Conservation (phyloP, 2,888 invertebrate genomes). For the Dusona sp. region DNA sequence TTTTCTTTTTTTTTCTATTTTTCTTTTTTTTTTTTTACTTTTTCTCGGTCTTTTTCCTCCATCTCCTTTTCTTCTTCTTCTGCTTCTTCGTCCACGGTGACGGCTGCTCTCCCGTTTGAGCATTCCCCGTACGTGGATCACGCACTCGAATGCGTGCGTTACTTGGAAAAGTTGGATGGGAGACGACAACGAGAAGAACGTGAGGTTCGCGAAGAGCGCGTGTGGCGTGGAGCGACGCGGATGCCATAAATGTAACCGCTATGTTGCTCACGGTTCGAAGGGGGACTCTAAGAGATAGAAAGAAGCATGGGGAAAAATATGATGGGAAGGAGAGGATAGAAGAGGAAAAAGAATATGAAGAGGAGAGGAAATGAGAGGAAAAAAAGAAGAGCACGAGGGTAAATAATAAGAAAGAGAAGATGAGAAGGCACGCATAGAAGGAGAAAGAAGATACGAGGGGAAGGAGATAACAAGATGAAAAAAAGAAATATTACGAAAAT, state of each 20-base stretch:
- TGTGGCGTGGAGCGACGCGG: slow-evolving; percentile 35
- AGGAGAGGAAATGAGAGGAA: neutral
- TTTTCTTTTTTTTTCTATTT: slow-evolving; percentile 55
- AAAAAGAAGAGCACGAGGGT: neutral
- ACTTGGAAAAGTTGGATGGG: slow-evolving; percentile 62
- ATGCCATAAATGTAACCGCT: slow-evolving; percentile 65
- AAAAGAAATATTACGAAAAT: neutral
- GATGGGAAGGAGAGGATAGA: neutral
- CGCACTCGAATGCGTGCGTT: slow-evolving; percentile 63
- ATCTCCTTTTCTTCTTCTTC: slow-evolving; percentile 14
- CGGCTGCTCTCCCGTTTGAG: slow-evolving; percentile 27
- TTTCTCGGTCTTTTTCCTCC: slow-evolving; percentile 30
- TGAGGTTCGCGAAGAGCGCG: slow-evolving; percentile 2
- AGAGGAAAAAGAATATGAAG: neutral
- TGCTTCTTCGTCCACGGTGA: slow-evolving; percentile 9
- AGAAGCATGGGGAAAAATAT: neutral
- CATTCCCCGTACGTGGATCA: slow-evolving; percentile 63
- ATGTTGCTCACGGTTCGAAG: slow-evolving; percentile 14
- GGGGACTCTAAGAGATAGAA: slow-evolving; percentile 16
- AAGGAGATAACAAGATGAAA: neutral
- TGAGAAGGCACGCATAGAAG: neutral
- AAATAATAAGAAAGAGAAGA: neutral
- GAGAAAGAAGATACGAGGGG: neutral
- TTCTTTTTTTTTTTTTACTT: slow-evolving; percentile 74
- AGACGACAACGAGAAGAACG: slow-evolving; percentile 29